Percentiles rank a stretch among this genome's conserved stretches.
phyloP scores from a whole-genome alignment of 2,888 invertebrate genomes.

The Noctua janthe region DNA sequence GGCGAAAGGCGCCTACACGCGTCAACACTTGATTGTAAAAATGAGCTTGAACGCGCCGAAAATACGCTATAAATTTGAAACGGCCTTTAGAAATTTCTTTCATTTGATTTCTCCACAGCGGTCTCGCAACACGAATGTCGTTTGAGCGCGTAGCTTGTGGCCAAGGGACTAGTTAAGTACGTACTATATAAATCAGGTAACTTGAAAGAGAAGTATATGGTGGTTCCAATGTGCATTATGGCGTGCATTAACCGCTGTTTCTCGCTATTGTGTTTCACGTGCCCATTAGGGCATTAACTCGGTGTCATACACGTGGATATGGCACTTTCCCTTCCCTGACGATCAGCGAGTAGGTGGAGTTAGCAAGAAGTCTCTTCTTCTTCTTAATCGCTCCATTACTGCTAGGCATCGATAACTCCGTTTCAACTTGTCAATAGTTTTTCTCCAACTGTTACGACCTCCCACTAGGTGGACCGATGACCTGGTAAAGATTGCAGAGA shows the following conservation, averaged over 20 bases:
- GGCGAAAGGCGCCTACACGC: too few species aligned
- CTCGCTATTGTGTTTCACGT: conserved; percentile 3
- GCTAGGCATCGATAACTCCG: neutral
- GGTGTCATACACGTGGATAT: neutral
- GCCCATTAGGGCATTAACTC: neutral
- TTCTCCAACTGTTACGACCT: neutral
- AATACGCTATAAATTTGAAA: neutral
- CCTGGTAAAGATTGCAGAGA: too few species aligned
- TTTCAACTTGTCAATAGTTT: neutral
- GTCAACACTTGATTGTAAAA: neutral
- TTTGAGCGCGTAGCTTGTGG: neutral
- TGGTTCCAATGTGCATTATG: neutral
- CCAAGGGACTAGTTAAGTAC: neutral
- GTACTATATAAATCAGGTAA: neutral
- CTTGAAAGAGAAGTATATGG: neutral
- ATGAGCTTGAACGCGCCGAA: neutral
- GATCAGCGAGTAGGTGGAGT: neutral
- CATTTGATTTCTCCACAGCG: neutral
- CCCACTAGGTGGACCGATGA: too few species aligned
- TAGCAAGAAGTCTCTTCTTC: too few species aligned
- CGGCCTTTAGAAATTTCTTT: neutral
- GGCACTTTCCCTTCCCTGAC: neutral
- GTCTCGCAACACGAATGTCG: neutral
- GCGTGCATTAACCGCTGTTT: neutral
- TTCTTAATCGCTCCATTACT: neutral